Conservation (phyloP, 37 sponge, comb jelly and placozoan genomes). For the Crambe crambe region DNA sequence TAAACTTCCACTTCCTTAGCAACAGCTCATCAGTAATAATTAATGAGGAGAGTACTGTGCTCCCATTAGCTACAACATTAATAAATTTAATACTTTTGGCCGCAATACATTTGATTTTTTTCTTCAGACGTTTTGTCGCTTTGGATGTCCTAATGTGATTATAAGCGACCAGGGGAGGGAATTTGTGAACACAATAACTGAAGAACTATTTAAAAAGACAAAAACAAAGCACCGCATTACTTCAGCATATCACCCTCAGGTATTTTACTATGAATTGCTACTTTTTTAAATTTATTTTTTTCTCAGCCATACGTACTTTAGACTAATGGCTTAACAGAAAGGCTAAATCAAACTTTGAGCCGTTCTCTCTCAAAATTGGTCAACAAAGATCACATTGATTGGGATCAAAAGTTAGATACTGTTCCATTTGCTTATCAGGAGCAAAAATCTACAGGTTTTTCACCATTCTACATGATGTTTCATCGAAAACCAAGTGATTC, state of each 20-base stretch:
- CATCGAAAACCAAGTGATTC: slow-evolving; percentile 3
- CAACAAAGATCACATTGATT: slow-evolving; percentile 35
- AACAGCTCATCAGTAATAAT: no score
- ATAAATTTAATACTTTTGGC: no score
- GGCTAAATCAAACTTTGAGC: slow-evolving; percentile 30
- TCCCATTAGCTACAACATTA: no score
- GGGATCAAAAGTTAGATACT: slow-evolving; percentile 47
- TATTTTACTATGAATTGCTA: no score
- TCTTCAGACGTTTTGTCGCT: background rate
- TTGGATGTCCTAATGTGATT: slow-evolving; percentile 31
- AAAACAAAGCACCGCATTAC: slow-evolving; percentile 30
- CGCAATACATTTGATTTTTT: background rate
- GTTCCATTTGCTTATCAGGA: slow-evolving; percentile 33
- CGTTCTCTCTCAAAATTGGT: slow-evolving; percentile 26
- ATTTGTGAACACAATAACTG: slow-evolving; percentile 31
- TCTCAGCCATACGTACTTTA: no score
- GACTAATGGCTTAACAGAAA: slow-evolving; percentile 51
- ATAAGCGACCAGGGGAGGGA: slow-evolving; percentile 48
- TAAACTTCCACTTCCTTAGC: no score
- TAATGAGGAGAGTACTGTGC: no score
- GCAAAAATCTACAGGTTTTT: slow-evolving; percentile 33
- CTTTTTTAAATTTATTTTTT: no score
- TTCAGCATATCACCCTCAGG: slow-evolving; percentile 42
- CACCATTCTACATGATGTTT: slow-evolving; percentile 36
- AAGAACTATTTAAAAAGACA: slow-evolving; percentile 19